phyloP scores from a whole-genome alignment of 2,888 invertebrate species.

The Apoderus coryli region DNA sequence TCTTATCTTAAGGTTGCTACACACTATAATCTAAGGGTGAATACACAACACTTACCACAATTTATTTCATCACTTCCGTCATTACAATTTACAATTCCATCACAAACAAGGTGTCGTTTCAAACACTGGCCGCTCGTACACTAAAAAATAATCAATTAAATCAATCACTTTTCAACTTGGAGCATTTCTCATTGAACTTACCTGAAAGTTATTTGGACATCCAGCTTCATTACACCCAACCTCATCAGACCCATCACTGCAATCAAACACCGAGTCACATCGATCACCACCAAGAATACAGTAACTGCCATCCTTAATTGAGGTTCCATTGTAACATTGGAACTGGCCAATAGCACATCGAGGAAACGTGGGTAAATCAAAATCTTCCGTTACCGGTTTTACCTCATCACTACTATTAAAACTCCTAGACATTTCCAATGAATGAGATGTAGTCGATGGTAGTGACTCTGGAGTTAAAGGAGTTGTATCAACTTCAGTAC shows the following conservation, averaged over 20 bases:
- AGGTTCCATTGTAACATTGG: conserved; percentile 43
- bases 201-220: conserved; percentile 45
- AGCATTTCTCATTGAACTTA: conserved; percentile 16
- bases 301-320: conserved; percentile 39
- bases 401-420: conserved; percentile 12
- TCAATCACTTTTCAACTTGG: conserved; percentile 1
- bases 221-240: conserved; percentile 37
- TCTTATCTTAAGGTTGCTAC: too few relatives aligned
- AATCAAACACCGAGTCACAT: conserved; percentile 45
- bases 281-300: conserved; percentile 36
- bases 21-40: too few relatives aligned
- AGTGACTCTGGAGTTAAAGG: neutral
- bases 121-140: conserved; percentile 44
- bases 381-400: conserved; percentile 29
- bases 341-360: conserved; percentile 43
- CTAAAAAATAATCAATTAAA: conserved; percentile 22
- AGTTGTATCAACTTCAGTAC: conserved; percentile 4
- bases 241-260: conserved; percentile 48
- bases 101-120: conserved; percentile 43
- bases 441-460: neutral
- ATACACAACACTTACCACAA: conserved; percentile 39
- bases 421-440: conserved; percentile 4
- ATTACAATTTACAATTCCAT: conserved; percentile 44
- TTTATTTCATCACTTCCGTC: conserved; percentile 45
- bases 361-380: conserved; percentile 30